These are phyloP conservation scores for Stenchaetothrips biformis DNA, from an alignment of 2,888 invertebrate genomes.

Conservation along the genomic window DNA sequence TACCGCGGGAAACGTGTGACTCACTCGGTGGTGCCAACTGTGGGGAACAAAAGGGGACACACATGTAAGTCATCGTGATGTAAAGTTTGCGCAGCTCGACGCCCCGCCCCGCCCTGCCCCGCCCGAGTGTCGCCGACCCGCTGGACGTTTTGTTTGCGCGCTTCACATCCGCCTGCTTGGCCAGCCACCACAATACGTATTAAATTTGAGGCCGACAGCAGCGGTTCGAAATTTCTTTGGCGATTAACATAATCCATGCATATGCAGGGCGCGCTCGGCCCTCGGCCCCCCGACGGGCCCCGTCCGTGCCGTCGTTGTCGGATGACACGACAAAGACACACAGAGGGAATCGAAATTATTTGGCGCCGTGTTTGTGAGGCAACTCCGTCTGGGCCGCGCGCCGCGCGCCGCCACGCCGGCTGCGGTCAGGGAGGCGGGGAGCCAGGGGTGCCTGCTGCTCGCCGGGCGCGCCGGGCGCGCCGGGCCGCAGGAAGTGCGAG, in stretches of 20 bases:
- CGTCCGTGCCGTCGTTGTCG: background rate
- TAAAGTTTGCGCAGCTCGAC: too few species aligned
- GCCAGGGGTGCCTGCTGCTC: too few species aligned
- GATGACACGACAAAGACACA: background rate
- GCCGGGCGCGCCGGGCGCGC: too few species aligned
- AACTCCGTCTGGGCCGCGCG: background rate
- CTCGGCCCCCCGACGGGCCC: background rate
- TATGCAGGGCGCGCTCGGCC: background rate
- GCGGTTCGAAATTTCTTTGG: background rate
- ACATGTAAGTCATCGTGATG: background rate
- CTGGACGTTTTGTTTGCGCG: background rate
- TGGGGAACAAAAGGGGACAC: background rate
- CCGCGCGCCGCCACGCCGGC: background rate
- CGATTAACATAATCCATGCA: constrained; percentile 19
- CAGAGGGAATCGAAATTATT: background rate
- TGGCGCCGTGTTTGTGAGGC: background rate
- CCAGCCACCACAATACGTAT: background rate
- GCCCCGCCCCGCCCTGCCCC: background rate
- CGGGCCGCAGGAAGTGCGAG: background rate
- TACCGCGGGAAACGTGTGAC: background rate
- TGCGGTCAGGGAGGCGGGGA: background rate
- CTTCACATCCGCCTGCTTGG: background rate
- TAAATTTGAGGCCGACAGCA: background rate
- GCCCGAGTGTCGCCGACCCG: background rate
- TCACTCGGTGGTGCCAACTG: constrained; percentile 1